phyloP scores from a whole-genome alignment of 37 sponge, comb jelly and placozoan species.

The Haliclona indistincta region DNA sequence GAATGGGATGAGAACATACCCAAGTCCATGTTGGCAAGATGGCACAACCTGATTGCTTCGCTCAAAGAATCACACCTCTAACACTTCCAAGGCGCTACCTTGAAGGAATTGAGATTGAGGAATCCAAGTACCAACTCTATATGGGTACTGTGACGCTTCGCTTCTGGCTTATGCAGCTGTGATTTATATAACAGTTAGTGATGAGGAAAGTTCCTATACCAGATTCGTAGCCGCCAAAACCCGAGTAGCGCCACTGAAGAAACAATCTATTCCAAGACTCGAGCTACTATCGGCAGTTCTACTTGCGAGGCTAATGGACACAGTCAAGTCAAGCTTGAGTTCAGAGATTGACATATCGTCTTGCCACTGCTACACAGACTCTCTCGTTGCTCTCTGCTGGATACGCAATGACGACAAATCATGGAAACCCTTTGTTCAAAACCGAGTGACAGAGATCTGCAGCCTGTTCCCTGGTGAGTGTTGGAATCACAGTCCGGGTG shows the following conservation, averaged over 20 bases:
- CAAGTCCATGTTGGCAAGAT: background rate
- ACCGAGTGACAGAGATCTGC: conserved; percentile 30
- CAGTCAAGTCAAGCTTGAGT: background rate
- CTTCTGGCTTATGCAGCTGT: conserved; percentile 31
- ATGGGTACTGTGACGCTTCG: conserved; percentile 41
- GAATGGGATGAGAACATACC: conserved; percentile 29
- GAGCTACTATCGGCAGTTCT: conserved; percentile 33
- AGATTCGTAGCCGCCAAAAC: conserved; percentile 33
- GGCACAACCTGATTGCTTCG: conserved; percentile 5
- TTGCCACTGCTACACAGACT: conserved; percentile 23
- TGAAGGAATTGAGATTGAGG: conserved; percentile 6
- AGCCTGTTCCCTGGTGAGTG: background rate
- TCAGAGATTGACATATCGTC: conserved; percentile 4
- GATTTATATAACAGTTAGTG: conserved; percentile 12
- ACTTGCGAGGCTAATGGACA: conserved; percentile 26
- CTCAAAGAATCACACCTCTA: conserved; percentile 11
- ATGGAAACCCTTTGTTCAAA: conserved; percentile 37
- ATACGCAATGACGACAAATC: conserved; percentile 2
- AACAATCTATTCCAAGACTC: conserved; percentile 29
- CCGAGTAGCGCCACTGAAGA: conserved; percentile 26
- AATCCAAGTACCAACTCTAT: conserved; percentile 15
- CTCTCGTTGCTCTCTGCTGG: conserved; percentile 34
- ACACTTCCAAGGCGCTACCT: conserved; percentile 20
- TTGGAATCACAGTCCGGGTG: conserved; percentile 24
- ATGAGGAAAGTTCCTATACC: background rate